Percentiles rank a stretch among this genome's conserved stretches.
phyloP scores from a whole-genome alignment of 1,140 invertebrate genomes.

The Physella acuta region DNA sequence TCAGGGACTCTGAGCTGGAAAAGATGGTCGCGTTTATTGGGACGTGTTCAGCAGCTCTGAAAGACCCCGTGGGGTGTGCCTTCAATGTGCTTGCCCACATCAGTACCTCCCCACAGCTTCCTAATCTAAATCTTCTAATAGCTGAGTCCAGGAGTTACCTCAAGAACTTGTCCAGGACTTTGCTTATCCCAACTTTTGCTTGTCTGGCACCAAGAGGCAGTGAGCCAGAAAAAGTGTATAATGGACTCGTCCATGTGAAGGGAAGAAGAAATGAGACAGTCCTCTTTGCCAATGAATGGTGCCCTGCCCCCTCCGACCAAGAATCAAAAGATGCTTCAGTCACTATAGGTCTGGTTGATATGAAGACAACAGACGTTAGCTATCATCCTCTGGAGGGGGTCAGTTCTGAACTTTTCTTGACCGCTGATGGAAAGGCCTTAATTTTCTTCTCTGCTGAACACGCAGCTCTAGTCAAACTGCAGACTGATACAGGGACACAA shows the following conservation, averaged over 20 bases:
- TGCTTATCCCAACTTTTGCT: slow-evolving; percentile 41
- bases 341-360: neutral
- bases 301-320: neutral
- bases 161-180: slow-evolving; percentile 14
- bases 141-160: slow-evolving; percentile 32
- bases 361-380: neutral
- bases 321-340: neutral
- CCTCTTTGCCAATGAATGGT: slow-evolving; percentile 1
- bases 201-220: slow-evolving; percentile 36
- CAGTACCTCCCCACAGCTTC: slow-evolving; percentile 14
- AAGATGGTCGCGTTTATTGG: slow-evolving; percentile 34
- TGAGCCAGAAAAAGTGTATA: slow-evolving; percentile 11
- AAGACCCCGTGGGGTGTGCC: slow-evolving; percentile 29
- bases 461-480: neutral
- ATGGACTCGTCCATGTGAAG: slow-evolving; percentile 20
- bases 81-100: slow-evolving; percentile 38
- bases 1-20: slow-evolving; percentile 40
- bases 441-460: neutral
- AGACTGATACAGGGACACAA: neutral
- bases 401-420: neutral
- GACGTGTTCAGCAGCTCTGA: slow-evolving; percentile 27
- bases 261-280: slow-evolving; percentile 7
- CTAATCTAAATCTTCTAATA: slow-evolving; percentile 29
- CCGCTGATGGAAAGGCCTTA: neutral
- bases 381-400: neutral